Conservation (phyloP, 2,888 invertebrate species). For the Mimumesa dahlbomi region DNA sequence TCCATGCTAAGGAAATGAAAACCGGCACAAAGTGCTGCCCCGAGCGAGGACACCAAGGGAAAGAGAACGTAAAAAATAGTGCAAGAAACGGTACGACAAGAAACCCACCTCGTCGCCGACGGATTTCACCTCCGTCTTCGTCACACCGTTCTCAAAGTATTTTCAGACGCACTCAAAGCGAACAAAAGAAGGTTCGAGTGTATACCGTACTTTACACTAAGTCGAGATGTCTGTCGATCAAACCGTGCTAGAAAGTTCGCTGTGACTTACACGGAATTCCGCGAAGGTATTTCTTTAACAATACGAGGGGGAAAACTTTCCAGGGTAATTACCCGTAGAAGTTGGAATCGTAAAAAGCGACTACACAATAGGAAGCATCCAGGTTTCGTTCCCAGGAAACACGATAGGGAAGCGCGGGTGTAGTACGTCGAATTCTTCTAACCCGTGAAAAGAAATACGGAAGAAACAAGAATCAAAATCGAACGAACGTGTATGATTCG, state of each 20-base stretch:
- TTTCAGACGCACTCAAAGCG: background rate
- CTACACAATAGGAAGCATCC: constrained; percentile 1
- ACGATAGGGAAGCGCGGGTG: constrained; percentile 13
- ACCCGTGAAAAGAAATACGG: background rate
- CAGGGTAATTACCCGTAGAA: constrained; percentile 29
- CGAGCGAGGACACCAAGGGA: background rate
- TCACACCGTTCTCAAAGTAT: background rate
- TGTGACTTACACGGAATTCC: background rate
- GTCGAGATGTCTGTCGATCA: constrained; percentile 8
- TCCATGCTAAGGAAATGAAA: constrained; percentile 12
- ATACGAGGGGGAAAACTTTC: constrained; percentile 12
- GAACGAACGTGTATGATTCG: constrained; percentile 1
- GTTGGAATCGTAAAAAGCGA: constrained; percentile 9
- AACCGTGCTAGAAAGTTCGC: background rate
- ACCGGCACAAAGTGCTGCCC: constrained; percentile 14
- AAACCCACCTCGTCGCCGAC: background rate
- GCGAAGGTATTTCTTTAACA: constrained; percentile 25
- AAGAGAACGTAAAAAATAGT: background rate
- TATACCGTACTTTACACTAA: background rate
- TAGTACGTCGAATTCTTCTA: background rate
- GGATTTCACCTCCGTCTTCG: background rate
- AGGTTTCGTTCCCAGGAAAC: constrained; percentile 24
- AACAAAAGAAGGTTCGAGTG: background rate
- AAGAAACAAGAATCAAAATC: background rate
- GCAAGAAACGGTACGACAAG: background rate